Evolutionary conservation across 2,888 invertebrate species (phyloP).

Genomic region (Pterobdella sp.): DNA sequence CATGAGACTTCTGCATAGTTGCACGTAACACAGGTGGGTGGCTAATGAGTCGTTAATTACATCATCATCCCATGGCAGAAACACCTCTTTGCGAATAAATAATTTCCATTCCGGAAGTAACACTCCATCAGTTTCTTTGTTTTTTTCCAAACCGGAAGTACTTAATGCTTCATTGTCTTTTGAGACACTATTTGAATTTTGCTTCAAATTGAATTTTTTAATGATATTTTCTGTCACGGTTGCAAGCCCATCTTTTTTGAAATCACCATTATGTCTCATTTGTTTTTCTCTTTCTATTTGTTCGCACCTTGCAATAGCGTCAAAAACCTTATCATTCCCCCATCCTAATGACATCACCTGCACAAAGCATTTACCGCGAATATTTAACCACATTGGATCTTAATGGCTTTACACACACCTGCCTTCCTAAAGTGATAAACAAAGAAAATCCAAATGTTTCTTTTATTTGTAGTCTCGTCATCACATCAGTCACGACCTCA

Average conservation of each 20-base stretch:
- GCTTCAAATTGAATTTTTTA: not conserved
- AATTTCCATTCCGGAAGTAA: constrained; percentile 21
- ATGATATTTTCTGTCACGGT: not conserved
- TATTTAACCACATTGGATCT: no score
- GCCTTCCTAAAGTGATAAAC: constrained; percentile 36
- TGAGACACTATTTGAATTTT: not conserved
- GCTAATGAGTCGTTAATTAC: constrained; percentile 28
- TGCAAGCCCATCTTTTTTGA: not conserved
- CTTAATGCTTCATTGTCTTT: not conserved
- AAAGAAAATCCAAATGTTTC: constrained; percentile 38
- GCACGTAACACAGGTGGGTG: constrained; percentile 34
- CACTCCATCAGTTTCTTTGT: not conserved
- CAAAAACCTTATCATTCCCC: constrained; percentile 35
- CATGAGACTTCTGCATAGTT: constrained; percentile 35
- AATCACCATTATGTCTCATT: not conserved
- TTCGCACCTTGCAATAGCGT: constrained; percentile 36
- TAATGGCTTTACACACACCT: constrained; percentile 30
- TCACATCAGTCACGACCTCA: constrained; percentile 34
- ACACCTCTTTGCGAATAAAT: constrained; percentile 35
- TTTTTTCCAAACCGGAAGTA: not conserved
- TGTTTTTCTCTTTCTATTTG: constrained; percentile 29
- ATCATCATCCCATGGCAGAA: constrained; percentile 32
- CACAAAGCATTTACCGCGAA: no score
- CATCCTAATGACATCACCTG: constrained; percentile 37
- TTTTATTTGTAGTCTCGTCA: constrained; percentile 34